Evolutionary conservation across 2,888 invertebrate genomes (phyloP), one percentile per base, ranked within the genome.

Genomic region (Mesorhabditis sp.): DNA sequence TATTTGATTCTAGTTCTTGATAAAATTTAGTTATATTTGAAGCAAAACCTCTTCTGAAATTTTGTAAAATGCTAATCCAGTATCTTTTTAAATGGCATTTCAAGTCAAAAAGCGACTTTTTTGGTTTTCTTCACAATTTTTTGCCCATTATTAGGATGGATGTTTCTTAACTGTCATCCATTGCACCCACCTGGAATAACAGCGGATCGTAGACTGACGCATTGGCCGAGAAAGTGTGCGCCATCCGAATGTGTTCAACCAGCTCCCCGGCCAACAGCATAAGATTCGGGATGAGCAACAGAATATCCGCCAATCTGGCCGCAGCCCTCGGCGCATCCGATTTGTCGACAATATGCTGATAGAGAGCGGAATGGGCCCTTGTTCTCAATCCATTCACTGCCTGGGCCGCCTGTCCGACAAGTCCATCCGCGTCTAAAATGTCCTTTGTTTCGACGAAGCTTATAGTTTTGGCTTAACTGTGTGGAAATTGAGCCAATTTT

Each of bases 281-380:
- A 66, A 82, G 68, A 70, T 82, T 82, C 62, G 82, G 81, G 66
- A 82, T 74, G 44, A 82, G 75, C 43, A 82, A 80, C 13, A 82
- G 74, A 43, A 82, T 74, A 62, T 74, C 75, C 43, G 81, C 74
- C 62, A 82, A 78, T n/a, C 82, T 76, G 5, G 80, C 68, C 6
- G 81, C 78, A 28, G 82, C 78, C 5, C 67, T 45, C 10, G 69
- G 67, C 1, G 71, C 68, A 7, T 73, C 74, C 10, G 69, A 67
- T 28, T 62, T 65, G 50, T 74, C 74, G 69, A 70, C 62, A 62
- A 76, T 73, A 61, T 72, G 68, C 65, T 80, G 77, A 72, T 80
- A 82, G 44, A 82, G 74, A 7, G 80, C 75, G 13, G 78, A 69
- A 72, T 82, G 79, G 45, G 81, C 74, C 15, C 75, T 72, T 67